These are phyloP conservation scores for Conus betulinus DNA, from an alignment of 1,140 invertebrate genomes.

Conservation along the genomic window DNA sequence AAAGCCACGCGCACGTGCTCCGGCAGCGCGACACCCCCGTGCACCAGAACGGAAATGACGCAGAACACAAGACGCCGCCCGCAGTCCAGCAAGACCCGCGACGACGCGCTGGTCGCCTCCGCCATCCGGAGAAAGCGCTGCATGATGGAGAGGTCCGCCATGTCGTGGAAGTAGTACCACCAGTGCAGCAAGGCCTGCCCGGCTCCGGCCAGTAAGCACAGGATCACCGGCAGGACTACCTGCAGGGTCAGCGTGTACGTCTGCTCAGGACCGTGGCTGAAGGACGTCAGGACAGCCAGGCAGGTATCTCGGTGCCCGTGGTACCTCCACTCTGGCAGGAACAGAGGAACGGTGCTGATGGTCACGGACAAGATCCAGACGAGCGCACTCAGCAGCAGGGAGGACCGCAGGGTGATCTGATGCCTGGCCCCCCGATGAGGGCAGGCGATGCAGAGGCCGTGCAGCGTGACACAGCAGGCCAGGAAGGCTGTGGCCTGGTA, in stretches of 20 bases:
- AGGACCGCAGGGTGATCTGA: background rate
- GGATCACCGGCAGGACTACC: background rate
- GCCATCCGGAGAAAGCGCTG: background rate
- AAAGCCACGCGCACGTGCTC: background rate
- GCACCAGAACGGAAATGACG: background rate
- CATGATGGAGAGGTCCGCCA: background rate
- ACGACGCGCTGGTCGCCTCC: background rate
- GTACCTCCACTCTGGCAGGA: constrained; percentile 1
- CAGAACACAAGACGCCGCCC: background rate
- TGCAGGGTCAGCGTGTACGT: background rate
- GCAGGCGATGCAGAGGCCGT: background rate
- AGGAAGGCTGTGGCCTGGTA: background rate
- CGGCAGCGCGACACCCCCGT: background rate
- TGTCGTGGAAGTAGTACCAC: background rate
- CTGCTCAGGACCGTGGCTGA: background rate
- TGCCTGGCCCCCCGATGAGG: too few species aligned
- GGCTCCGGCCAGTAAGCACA: background rate
- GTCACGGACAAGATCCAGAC: background rate
- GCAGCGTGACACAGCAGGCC: background rate
- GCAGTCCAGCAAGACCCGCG: background rate
- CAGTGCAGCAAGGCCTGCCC: background rate
- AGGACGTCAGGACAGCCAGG: background rate
- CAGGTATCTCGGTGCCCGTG: background rate
- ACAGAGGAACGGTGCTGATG: background rate
- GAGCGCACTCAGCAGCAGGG: background rate